Evolutionary conservation across 2,113 vertebrate genomes (phyloP).

Genomic region (Epinephelus moara): DNA sequence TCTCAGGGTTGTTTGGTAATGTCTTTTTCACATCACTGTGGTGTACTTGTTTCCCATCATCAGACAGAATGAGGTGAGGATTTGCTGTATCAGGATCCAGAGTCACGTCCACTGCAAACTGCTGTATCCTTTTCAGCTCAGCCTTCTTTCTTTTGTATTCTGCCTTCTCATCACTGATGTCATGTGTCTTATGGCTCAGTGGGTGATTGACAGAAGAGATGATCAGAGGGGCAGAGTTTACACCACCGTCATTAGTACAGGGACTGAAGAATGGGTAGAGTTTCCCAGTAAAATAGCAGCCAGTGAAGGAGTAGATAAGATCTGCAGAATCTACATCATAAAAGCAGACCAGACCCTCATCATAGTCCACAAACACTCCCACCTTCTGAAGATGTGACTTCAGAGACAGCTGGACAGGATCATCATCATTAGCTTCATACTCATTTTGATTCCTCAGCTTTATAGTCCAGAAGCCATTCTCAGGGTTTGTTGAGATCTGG

Average conservation of each 20-base stretch:
- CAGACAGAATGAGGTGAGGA: neutral
- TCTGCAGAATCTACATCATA: too few relatives aligned
- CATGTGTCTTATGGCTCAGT: neutral
- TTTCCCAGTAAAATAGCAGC: too few relatives aligned
- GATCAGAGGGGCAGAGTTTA: too few relatives aligned
- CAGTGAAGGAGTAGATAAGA: too few relatives aligned
- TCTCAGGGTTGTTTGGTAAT: neutral
- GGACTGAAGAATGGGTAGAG: too few relatives aligned
- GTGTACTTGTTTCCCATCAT: neutral
- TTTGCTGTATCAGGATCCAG: constrained; percentile 4
- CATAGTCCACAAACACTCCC: too few relatives aligned
- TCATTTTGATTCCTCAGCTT: neutral
- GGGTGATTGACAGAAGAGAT: neutral
- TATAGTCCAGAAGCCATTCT: neutral
- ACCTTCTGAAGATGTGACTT: too few relatives aligned
- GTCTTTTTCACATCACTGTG: neutral
- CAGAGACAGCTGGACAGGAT: neutral
- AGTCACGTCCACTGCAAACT: constrained; percentile 13
- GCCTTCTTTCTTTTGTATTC: neutral
- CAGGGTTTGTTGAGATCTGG: neutral
- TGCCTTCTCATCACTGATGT: neutral
- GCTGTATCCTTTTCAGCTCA: neutral
- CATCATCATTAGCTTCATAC: neutral
- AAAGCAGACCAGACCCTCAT: too few relatives aligned
- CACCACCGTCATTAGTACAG: too few relatives aligned